phyloP scores from a whole-genome alignment of 1,140 invertebrate genomes.

The Solen grandis region DNA sequence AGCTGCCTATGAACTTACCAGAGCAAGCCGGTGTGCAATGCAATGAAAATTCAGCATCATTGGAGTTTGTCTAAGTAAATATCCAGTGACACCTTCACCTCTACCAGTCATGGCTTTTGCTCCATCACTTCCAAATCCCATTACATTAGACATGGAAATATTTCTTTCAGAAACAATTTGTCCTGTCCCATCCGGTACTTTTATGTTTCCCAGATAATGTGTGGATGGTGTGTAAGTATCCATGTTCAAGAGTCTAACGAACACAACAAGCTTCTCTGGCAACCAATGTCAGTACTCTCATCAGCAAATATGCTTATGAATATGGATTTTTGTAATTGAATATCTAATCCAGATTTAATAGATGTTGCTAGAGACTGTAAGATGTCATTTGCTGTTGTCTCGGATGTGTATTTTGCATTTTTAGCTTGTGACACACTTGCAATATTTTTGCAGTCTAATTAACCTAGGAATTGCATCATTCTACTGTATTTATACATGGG shows the following conservation, averaged over 20 bases:
- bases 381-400: background rate
- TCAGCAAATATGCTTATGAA: background rate
- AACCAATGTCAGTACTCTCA: constrained; percentile 18
- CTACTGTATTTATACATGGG: too few species aligned
- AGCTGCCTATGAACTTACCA: constrained; percentile 39
- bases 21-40: constrained; percentile 24
- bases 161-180: background rate
- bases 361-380: background rate
- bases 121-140: constrained; percentile 42
- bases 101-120: constrained; percentile 43
- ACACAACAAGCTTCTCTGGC: constrained; percentile 17
- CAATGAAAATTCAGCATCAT: constrained; percentile 40
- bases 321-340: background rate
- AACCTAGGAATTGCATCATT: too few species aligned
- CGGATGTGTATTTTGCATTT: background rate
- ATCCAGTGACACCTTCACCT: constrained; percentile 16
- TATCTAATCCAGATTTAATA: background rate
- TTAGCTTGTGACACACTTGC: too few species aligned
- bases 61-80: constrained; percentile 22
- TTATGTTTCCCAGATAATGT: background rate
- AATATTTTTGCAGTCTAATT: too few species aligned
- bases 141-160: constrained; percentile 19
- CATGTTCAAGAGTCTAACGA: background rate
- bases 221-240: constrained; percentile 26
- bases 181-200: constrained; percentile 3